Base-by-base conservation (phyloP, 2,797 vertebrate species). In the Sebastes itinus region DNA sequence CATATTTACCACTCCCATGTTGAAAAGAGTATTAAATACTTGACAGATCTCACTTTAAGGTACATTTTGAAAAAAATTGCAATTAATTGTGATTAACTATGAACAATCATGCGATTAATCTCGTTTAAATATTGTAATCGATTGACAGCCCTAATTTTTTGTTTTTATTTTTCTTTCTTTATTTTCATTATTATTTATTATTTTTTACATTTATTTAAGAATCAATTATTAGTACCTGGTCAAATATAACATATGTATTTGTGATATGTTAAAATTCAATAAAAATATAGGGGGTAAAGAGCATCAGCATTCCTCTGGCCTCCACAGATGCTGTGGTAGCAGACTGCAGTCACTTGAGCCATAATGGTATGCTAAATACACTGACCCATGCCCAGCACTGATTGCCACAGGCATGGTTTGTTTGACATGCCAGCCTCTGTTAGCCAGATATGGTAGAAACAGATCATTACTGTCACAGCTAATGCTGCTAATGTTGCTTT, bases 391-490 rank as follows among this genome's bases (percentile, higher is more conserved):
- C 38, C 82, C 82, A 30, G 81, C 58, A 67, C 75, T 52, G 78
- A 88, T 76, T 81, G 82, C 89, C 84, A 80, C 80, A 88, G 88
- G 89, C 90, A 88, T 81, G 80, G 86, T 89, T 87, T 89, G 78
- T 88, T 90, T 86, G 84, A 87, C 80, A 75, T 63, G 88, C 75
- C 86, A 86, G 78, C 73, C 74, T 87, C 80, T 75, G 91, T 90
- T 91, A 81, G 86, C 54, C 62, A 72, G 77, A 73, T 87, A 83
- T 42, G 59, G 42, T 65, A 52, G 78, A 83, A 93, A 82, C 64
- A 75, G 85, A 85, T 90, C 88, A 88, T 93, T 92, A 90, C 88
- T 89, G 91, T 89, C 91, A 91, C 59, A 27, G 84, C 72, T 81
- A 86, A 91, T 88, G 65, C 76, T 27, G 78, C 78, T 85, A 87